Conservation (phyloP, 2,797 vertebrate species). For the Sebastes baramenuke region DNA sequence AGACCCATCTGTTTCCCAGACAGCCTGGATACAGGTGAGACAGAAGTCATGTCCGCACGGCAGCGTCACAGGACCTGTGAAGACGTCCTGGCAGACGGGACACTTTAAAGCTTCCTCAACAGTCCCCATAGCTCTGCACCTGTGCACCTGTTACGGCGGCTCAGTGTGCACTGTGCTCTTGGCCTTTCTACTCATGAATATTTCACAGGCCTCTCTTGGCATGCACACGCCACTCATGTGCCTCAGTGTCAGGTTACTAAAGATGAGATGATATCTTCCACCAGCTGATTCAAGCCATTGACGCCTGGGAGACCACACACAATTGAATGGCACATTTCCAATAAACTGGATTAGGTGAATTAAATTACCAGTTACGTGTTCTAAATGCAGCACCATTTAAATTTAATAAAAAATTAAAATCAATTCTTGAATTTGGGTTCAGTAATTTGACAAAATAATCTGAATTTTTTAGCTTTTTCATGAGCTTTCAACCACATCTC, state of each 20-base stretch:
- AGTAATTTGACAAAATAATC: too few relatives aligned
- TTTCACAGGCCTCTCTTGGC: slow-evolving; percentile 65
- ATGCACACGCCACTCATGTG: slow-evolving; percentile 36
- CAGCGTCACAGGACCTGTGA: slow-evolving; percentile 77
- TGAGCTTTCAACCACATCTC: too few relatives aligned
- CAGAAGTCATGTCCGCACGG: slow-evolving; percentile 82
- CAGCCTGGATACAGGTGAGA: slow-evolving; percentile 76
- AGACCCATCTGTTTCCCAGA: slow-evolving; percentile 76
- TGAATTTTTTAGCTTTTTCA: too few relatives aligned
- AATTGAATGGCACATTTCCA: slow-evolving; percentile 12
- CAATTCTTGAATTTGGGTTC: too few relatives aligned
- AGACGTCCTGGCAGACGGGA: slow-evolving; percentile 80
- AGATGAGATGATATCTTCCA: slow-evolving; percentile 49
- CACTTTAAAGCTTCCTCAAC: slow-evolving; percentile 71
- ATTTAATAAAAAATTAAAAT: too few relatives aligned
- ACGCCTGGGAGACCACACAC: slow-evolving; percentile 7
- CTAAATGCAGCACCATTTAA: neutral
- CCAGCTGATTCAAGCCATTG: slow-evolving; percentile 21
- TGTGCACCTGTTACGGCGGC: slow-evolving; percentile 27
- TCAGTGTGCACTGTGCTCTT: slow-evolving; percentile 22
- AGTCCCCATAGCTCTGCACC: slow-evolving; percentile 63
- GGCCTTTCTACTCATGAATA: slow-evolving; percentile 68
- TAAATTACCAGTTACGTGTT: neutral
- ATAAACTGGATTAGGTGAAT: neutral
- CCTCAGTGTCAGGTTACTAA: slow-evolving; percentile 69